Evolutionary conservation across 1,140 invertebrate genomes (phyloP), one percentile per base, ranked within the genome.

Genomic region (Paracyclopina nana): DNA sequence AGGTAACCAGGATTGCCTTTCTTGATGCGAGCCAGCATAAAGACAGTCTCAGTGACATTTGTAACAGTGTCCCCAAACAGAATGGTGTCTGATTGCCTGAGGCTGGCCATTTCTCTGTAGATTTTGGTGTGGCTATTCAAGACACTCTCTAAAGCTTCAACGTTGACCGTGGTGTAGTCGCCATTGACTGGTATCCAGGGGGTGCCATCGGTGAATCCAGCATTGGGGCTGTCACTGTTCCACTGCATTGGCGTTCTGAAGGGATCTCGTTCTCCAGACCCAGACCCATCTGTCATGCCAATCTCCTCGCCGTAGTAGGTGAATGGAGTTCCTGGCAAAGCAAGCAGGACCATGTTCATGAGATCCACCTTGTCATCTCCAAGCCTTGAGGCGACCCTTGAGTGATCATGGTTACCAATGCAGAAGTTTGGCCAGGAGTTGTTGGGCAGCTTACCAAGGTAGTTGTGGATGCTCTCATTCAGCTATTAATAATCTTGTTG

Each of bases 221-320:
- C 77, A 60, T 73, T 70, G 1, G 11, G 54, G 0, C 60, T 57
- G 30, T 62, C 59, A 30, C 61, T 59, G 53, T 73, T 68, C 81
- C 82, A 85, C 55, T 81, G 79, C 65, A 80, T 81, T 0, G 81
- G 79, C 0, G 76, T 77, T 4, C 80, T 68, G 20, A 60, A 66
- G 0, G 76, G 74, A 62, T 82, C 79, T 8, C 79, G 24, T 45
- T 28, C 56, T 50, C 61, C 16, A 54, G 20, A 9, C n/a, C 20
- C 57, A 50, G 61, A 40, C 28, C 60, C 40, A 30, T 60, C 24
- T 52, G 69, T 64, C 77, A 85, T 81, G 1, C 75, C 81, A 51
- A 86, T 71, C 63, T 86, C 82, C 61, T 86, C 82, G 6, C 82
- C 82, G 63, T 82, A 76, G 60, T 84, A 85, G 48, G 75, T 75